A percentile compares a stretch with the other conserved stretches of the same genome.
phyloP scores from a whole-genome alignment of 2,113 vertebrate genomes.

The Potamarius usumacintae region DNA sequence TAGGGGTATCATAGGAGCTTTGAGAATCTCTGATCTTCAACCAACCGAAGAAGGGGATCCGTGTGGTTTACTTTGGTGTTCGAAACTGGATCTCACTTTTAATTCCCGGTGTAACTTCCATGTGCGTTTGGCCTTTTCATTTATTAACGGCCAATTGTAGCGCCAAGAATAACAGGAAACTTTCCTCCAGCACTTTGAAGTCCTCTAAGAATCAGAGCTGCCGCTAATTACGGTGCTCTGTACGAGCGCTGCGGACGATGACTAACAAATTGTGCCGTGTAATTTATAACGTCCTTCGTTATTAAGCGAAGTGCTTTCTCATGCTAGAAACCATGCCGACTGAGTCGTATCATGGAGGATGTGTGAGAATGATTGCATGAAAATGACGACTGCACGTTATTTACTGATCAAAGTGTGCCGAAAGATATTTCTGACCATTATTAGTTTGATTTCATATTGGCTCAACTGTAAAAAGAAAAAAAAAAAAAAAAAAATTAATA shows the following conservation, averaged over 20 bases:
- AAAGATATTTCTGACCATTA: slow-evolving; percentile 36
- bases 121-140: slow-evolving; percentile 48
- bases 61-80: slow-evolving; percentile 27
- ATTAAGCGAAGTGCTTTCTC: slow-evolving; percentile 55
- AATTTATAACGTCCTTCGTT: slow-evolving; percentile 59
- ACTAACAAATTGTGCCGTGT: slow-evolving; percentile 67
- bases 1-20: slow-evolving; percentile 4
- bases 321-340: slow-evolving; percentile 51
- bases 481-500: no score
- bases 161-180: slow-evolving; percentile 67
- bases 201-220: slow-evolving; percentile 67
- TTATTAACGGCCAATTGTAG: slow-evolving; percentile 38
- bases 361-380: not conserved
- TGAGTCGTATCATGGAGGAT: slow-evolving; percentile 41
- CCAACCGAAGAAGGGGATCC: not conserved
- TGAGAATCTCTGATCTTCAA: not conserved
- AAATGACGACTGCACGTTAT: not conserved
- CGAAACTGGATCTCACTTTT: slow-evolving; percentile 54
- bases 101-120: slow-evolving; percentile 21
- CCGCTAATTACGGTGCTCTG: slow-evolving; percentile 74
- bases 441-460: slow-evolving; percentile 26
- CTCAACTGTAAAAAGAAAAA: slow-evolving; percentile 8
- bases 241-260: slow-evolving; percentile 62
- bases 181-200: slow-evolving; percentile 72
- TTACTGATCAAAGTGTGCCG: not conserved